A percentile compares a stretch with the other conserved stretches of the same genome.
Evolutionary conservation across 2,888 invertebrate genomes (phyloP).

Genomic region (Parnassius orleans): DNA sequence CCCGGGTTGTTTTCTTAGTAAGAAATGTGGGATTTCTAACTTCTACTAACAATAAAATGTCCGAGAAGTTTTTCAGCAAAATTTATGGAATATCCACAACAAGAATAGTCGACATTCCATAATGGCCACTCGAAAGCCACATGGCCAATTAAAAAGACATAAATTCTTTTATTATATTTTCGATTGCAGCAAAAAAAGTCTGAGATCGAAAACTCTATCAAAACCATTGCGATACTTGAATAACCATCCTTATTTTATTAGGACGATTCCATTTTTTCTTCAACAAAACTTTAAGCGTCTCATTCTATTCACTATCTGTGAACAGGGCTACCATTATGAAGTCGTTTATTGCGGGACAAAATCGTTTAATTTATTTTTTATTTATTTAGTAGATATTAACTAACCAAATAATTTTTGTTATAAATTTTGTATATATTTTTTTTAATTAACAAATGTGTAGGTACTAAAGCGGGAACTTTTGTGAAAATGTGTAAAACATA

Average conservation of each 20-base stretch:
- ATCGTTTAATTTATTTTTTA: neutral
- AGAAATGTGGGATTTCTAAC: too few relatives aligned
- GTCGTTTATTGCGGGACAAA: neutral
- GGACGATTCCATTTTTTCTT: constrained; percentile 39
- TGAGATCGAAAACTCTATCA: constrained; percentile 31
- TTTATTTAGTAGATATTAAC: too few relatives aligned
- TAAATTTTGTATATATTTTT: too few relatives aligned
- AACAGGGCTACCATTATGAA: constrained; percentile 2
- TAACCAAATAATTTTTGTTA: too few relatives aligned
- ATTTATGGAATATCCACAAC: too few relatives aligned
- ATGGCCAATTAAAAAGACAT: constrained; percentile 34
- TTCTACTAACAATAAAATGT: too few relatives aligned
- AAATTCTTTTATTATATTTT: constrained; percentile 8
- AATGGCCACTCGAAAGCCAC: constrained; percentile 37
- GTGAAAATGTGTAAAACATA: too few relatives aligned
- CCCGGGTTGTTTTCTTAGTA: too few relatives aligned
- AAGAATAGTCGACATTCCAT: constrained; percentile 11
- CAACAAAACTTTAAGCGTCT: constrained; percentile 22
- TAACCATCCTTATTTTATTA: constrained; percentile 56
- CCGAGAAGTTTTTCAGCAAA: too few relatives aligned
- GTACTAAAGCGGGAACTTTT: too few relatives aligned
- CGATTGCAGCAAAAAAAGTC: constrained; percentile 23
- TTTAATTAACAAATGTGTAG: too few relatives aligned
- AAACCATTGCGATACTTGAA: constrained; percentile 54
- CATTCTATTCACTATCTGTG: constrained; percentile 3